Evolutionary conservation across 2,888 invertebrate species (phyloP), one percentile per base, ranked within the genome.

Genomic region (Gisinianus flammeolus): DNA sequence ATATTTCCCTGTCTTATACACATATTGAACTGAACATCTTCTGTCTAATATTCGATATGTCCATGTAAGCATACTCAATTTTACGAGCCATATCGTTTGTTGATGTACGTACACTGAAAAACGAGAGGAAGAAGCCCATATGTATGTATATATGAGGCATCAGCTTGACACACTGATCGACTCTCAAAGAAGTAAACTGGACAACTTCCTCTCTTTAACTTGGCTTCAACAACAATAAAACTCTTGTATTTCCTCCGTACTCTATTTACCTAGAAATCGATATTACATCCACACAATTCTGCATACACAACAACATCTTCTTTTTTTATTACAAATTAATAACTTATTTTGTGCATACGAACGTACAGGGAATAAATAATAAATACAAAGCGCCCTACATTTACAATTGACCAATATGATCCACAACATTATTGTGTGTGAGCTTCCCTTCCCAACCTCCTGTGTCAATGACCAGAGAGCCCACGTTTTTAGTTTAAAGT

Each of bases 401-500:
- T 58, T 1, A 24, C 6, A 2, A 2, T 26, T 62, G 28, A 26
- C 24, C 12, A 26, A 26, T 26, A 58, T 58, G 8, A 24, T 12
- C n/a, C n/a, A n/a, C 24, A 58, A n/a, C n/a, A n/a, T n/a, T n/a
- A n/a, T n/a, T n/a, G n/a, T n/a, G n/a, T 58, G 26, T 62, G 28
- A 44, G 44, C 44, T 16, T n/a, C n/a, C n/a, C n/a, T n/a, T 54
- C n/a, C 16, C 54, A 54, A 54, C 54, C 44, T 10, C 12, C 26
- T 62, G 62, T 26, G 62, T 62, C 62, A 62, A 62, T 26, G 28
- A 62, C 62, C 62, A 28, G 8, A 24, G 24, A 62, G 16, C 62
- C 56, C 22, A 58, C 62, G 62, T 62, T 62, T 62, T 62, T 62
- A 62, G 62, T 26, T 62, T 62, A 62, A 62, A 44, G 44, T 6